These are phyloP conservation scores for Drosophila punjabiensis DNA, from an alignment of 1,140 invertebrate genomes.

Conservation along the genomic window DNA sequence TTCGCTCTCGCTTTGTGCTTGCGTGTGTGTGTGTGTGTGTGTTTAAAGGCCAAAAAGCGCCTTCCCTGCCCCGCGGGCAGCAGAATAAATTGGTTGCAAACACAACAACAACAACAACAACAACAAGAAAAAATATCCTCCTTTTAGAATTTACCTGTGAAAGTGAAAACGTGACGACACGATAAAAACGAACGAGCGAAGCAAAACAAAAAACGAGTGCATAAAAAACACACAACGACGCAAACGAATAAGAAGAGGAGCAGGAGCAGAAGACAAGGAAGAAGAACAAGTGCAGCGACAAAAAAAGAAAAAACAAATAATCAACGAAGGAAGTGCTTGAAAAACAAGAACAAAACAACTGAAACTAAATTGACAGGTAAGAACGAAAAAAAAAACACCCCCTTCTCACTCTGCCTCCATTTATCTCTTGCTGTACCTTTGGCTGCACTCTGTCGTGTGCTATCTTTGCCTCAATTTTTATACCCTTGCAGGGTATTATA, in stretches of 20 bases:
- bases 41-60: constrained; percentile 45
- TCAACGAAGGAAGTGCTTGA: constrained; percentile 33
- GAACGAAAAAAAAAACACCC: neutral
- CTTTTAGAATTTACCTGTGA: constrained; percentile 75
- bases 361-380: constrained; percentile 38
- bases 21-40: constrained; percentile 16
- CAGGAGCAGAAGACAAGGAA: constrained; percentile 26
- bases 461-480: neutral
- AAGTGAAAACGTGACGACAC: constrained; percentile 73
- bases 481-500: too few species aligned
- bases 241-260: constrained; percentile 26
- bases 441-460: constrained; percentile 2
- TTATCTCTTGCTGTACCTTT: neutral
- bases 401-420: neutral
- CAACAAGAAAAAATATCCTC: constrained; percentile 23
- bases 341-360: constrained; percentile 39
- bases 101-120: constrained; percentile 15
- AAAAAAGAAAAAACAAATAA: constrained; percentile 43
- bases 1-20: neutral
- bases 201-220: constrained; percentile 78
- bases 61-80: constrained; percentile 12
- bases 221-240: constrained; percentile 32
- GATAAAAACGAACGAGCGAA: constrained; percentile 72
- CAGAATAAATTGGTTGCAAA: constrained; percentile 47
- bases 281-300: constrained; percentile 44